phyloP scores from a whole-genome alignment of 1,140 invertebrate species.

The Alviniconcha marisindica region DNA sequence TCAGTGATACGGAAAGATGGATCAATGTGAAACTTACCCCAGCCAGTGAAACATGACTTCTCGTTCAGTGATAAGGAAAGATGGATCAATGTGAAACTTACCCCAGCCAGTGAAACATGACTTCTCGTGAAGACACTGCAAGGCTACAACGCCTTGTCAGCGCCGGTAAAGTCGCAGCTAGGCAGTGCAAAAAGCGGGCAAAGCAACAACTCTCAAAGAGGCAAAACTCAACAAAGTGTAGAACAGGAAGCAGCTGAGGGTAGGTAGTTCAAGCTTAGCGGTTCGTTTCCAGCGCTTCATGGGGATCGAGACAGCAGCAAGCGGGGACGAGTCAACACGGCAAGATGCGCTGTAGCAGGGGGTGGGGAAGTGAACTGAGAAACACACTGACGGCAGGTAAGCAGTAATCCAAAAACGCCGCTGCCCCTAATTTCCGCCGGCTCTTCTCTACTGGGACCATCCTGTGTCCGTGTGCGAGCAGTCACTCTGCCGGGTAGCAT shows the following conservation, averaged over 20 bases:
- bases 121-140: background rate
- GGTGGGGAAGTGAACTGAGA: too few species aligned
- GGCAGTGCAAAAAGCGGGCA: background rate
- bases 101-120: slow-evolving; percentile 15
- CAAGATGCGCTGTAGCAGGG: background rate
- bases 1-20: too few species aligned
- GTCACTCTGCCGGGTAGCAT: too few species aligned
- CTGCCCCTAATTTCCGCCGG: too few species aligned
- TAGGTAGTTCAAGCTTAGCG: background rate
- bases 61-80: too few species aligned
- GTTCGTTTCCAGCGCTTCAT: slow-evolving; percentile 5
- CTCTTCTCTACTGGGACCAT: too few species aligned
- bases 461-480: too few species aligned
- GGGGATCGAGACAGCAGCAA: background rate
- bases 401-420: background rate
- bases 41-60: too few species aligned
- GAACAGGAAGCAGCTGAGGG: background rate
- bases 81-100: background rate
- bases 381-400: background rate
- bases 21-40: too few species aligned
- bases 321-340: background rate
- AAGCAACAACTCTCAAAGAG: background rate
- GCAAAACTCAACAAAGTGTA: background rate
- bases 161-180: too few species aligned
- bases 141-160: too few species aligned